Conservation (phyloP, 2,888 invertebrate species). For the Agonopterix subpropinquella region DNA sequence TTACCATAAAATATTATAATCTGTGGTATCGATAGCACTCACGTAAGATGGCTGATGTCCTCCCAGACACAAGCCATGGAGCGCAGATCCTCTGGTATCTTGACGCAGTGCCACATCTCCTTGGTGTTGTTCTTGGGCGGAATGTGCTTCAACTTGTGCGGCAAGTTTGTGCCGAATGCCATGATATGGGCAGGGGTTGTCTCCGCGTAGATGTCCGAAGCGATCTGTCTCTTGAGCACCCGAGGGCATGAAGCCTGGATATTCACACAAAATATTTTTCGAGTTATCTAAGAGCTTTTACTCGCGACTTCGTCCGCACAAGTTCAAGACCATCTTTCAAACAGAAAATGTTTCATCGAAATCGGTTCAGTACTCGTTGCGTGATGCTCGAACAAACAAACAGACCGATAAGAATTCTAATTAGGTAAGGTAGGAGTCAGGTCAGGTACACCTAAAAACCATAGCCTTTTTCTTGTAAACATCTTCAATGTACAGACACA, state of each 20-base stretch:
- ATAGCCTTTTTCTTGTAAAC: no score
- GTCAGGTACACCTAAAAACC: no score
- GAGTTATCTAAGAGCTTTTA: no score
- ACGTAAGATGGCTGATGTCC: slow-evolving; percentile 78
- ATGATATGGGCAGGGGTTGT: slow-evolving; percentile 53
- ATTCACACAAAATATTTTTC: neutral
- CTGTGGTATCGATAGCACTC: neutral
- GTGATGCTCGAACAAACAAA: no score
- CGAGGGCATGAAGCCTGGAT: slow-evolving; percentile 59
- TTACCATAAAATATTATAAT: no score
- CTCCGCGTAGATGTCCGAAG: slow-evolving; percentile 66
- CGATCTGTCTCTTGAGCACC: slow-evolving; percentile 65
- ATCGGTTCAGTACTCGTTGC: no score
- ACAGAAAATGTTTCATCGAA: no score
- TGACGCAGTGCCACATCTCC: slow-evolving; percentile 71
- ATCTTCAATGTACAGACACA: no score
- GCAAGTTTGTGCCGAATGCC: slow-evolving; percentile 72
- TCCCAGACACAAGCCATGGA: slow-evolving; percentile 79
- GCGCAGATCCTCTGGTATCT: slow-evolving; percentile 74
- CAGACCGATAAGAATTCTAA: no score
- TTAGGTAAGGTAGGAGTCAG: no score
- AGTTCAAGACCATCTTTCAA: no score
- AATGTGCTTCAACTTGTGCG: slow-evolving; percentile 62
- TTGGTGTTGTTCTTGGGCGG: slow-evolving; percentile 72
- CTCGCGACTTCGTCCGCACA: no score